Base-by-base conservation (phyloP, 2,113 vertebrate species). In the Falcunculus frontatus region DNA sequence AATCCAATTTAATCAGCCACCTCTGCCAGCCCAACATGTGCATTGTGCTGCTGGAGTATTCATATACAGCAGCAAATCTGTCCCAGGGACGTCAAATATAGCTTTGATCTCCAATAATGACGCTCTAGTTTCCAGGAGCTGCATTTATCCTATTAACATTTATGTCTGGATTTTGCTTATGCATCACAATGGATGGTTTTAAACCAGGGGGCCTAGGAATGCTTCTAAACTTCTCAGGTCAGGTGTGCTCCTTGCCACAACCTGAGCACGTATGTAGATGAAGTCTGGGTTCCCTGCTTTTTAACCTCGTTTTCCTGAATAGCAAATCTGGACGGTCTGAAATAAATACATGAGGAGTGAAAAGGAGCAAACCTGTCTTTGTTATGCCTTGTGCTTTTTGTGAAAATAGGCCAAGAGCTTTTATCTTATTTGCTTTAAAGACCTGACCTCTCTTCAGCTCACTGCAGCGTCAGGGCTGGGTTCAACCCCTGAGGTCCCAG, bases 21-120 rank as follows among this genome's bases (percentile, higher is more conserved):
- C 57, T 56, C 59, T 94, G 32, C 46, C 64, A 87, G 26, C 35
- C 50, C 70, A 60, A 39, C 63, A 15, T 64, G 57, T 91, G 67
- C 75, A 18, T 55, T 63, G 39, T 90, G 65, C 50, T 95, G 75
- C 78, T 90, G 46, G 63, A 85, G 27, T 77, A 59, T 75, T 93
- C 84, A 77, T 47, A 83, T 47, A 55, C 50, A 95, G 89, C 70
- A 96, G 50, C 59, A 95, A 87, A 94, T 93, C 94, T 96, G 55
- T 55, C 63, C 63, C 74, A 82, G 87, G 77, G 69, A 85, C 0
- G 11, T 88, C 91, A 95, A 55, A 50, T 70, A 76, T 57, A 83
- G 87, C 85, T 96, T 80, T 96, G 84, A 85, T 69, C 74, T 91
- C 70, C n/a, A 84, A 90, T 91, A 93, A 96, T 85, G 87, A 83